phyloP scores from a whole-genome alignment of 1,140 invertebrate species.

The Lutraria rhynchaena region DNA sequence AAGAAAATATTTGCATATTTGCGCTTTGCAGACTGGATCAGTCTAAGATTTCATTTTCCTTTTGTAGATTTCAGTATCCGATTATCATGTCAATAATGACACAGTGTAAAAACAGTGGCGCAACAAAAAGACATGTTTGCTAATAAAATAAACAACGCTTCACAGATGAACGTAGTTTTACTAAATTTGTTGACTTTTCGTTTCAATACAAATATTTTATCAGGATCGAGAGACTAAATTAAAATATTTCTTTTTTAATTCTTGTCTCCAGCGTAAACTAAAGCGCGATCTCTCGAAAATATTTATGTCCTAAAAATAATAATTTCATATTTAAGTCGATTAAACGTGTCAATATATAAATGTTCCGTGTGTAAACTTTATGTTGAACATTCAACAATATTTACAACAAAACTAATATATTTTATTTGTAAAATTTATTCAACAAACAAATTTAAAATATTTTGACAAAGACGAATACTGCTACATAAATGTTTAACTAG shows the following conservation, averaged over 20 bases:
- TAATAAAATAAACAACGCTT: constrained; percentile 26
- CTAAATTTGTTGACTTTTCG: constrained; percentile 45
- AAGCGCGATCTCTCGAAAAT: background rate
- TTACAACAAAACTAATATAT: constrained; percentile 10
- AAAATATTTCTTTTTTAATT: constrained; percentile 52
- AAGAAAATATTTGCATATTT: constrained; percentile 60
- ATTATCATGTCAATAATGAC: constrained; percentile 23
- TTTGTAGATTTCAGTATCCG: constrained; percentile 2
- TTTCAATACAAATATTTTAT: constrained; percentile 57
- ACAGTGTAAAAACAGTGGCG: constrained; percentile 39
- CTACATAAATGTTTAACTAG: background rate
- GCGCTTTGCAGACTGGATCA: constrained; percentile 20
- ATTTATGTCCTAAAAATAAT: constrained; percentile 37
- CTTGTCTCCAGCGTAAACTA: background rate
- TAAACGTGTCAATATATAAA: constrained; percentile 26
- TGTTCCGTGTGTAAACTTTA: background rate
- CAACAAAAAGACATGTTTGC: constrained; percentile 49
- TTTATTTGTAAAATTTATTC: constrained; percentile 14
- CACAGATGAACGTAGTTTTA: constrained; percentile 18
- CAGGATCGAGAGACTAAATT: constrained; percentile 43
- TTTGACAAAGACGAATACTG: background rate
- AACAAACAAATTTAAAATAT: constrained; percentile 21
- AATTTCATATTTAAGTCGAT: constrained; percentile 28
- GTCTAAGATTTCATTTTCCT: background rate
- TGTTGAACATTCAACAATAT: background rate